Conservation (phyloP, 1,140 invertebrate species). For the Bombus vancouverensis region DNA sequence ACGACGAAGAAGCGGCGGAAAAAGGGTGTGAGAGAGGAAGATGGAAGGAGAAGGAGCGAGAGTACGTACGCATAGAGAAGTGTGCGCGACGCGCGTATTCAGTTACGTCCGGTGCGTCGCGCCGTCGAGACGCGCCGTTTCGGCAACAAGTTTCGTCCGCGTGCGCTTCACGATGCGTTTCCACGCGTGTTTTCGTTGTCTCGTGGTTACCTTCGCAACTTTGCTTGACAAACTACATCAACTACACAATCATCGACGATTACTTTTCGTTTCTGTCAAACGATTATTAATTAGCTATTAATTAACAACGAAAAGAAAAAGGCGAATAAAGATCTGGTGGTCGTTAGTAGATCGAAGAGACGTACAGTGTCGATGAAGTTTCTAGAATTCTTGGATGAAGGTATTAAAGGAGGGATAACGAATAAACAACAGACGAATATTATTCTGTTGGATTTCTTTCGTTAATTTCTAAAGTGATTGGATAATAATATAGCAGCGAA, state of each 20-base stretch:
- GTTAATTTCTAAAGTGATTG: not conserved
- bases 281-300: too few species aligned
- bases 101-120: slow-evolving; percentile 79
- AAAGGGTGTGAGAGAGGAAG: slow-evolving; percentile 16
- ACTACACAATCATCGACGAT: too few species aligned
- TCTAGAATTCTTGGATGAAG: not conserved
- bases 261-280: too few species aligned
- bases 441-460: not conserved
- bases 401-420: too few species aligned
- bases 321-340: too few species aligned
- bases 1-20: not conserved
- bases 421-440: not conserved
- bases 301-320: too few species aligned
- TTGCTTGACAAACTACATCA: too few species aligned
- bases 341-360: too few species aligned
- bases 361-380: too few species aligned
- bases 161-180: slow-evolving; percentile 18
- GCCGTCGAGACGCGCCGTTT: slow-evolving; percentile 70
- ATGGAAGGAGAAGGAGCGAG: slow-evolving; percentile 51
- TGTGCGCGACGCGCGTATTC: slow-evolving; percentile 70
- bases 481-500: not conserved
- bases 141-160: slow-evolving; percentile 48
- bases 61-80: slow-evolving; percentile 66
- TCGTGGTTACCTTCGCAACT: too few species aligned
- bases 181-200: slow-evolving; percentile 18